Evolutionary conservation across 2,888 invertebrate species (phyloP).

Genomic region (Tipula lateralis): DNA sequence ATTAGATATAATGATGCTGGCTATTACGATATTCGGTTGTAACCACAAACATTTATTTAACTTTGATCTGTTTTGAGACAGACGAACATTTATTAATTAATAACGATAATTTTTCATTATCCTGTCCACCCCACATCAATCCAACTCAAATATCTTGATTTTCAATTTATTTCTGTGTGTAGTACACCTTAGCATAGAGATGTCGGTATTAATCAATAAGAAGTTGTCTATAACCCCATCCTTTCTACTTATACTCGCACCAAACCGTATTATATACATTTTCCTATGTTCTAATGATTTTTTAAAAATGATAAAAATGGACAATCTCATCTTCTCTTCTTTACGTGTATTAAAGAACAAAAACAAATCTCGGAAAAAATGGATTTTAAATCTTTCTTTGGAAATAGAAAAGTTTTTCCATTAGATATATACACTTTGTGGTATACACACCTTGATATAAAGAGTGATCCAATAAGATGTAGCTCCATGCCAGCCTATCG

Average conservation of each 20-base stretch:
- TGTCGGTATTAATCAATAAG: constrained; percentile 24
- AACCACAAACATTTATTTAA: background rate
- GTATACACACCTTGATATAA: background rate
- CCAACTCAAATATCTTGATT: constrained; percentile 31
- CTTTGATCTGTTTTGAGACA: background rate
- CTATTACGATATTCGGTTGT: background rate
- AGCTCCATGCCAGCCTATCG: too few relatives aligned
- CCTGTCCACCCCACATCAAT: constrained; percentile 33
- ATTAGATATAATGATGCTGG: constrained; percentile 19
- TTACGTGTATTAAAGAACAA: background rate
- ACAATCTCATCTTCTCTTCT: background rate
- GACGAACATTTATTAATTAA: constrained; percentile 29
- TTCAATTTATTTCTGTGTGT: background rate
- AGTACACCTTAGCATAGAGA: background rate
- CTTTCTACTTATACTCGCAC: background rate
- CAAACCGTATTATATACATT: background rate
- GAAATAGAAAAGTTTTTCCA: background rate
- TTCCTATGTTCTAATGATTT: background rate
- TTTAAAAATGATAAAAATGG: background rate
- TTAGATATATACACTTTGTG: background rate
- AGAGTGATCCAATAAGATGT: too few relatives aligned
- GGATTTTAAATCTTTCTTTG: constrained; percentile 19
- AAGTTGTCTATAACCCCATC: constrained; percentile 2
- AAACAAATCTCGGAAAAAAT: background rate
- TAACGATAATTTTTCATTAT: constrained; percentile 32